Evolutionary conservation across 2,113 vertebrate genomes (phyloP).

Genomic region (Gavia stellata): DNA sequence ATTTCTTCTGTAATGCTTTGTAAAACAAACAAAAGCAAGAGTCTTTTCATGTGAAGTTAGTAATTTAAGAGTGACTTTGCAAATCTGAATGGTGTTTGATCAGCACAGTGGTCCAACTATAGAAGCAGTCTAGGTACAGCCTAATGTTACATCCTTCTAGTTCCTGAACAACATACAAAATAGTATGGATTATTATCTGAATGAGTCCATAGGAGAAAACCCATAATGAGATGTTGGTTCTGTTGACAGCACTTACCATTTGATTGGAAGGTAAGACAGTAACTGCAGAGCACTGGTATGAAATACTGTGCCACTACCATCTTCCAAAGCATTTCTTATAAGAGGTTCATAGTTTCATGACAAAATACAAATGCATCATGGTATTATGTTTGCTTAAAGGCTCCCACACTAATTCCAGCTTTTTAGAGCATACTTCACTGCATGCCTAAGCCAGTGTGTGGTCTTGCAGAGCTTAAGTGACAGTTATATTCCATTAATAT

Average conservation of each 20-base stretch:
- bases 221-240: background rate
- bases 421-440: background rate
- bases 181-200: background rate
- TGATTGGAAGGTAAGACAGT: background rate
- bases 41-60: background rate
- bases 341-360: background rate
- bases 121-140: background rate
- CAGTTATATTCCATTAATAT: background rate
- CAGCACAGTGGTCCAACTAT: background rate
- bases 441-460: background rate
- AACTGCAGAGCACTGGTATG: background rate
- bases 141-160: background rate
- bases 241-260: background rate
- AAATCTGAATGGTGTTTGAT: background rate
- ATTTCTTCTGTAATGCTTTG: background rate
- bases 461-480: background rate
- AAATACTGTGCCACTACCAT: background rate
- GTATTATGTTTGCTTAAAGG: background rate
- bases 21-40: background rate
- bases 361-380: background rate
- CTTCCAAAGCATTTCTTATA: background rate
- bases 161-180: background rate
- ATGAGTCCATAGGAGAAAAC: background rate
- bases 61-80: background rate
- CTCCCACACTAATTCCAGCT: background rate